Base-by-base conservation (phyloP, 1,140 invertebrate genomes). In the Drosophila ercepeae region DNA sequence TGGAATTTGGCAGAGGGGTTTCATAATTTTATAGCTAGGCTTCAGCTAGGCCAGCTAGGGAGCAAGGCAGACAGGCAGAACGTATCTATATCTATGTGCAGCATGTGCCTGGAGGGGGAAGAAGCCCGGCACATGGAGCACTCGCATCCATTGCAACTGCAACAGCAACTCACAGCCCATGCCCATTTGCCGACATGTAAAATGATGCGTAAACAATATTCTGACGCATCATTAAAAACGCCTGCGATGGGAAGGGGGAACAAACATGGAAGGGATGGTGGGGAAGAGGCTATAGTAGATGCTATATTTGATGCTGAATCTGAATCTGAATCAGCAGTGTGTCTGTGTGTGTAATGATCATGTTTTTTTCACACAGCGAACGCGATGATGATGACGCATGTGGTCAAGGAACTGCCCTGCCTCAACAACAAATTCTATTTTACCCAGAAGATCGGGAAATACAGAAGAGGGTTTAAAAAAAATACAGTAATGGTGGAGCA, bases 181-280 rank as follows among this genome's bases (percentile, higher is more conserved):
- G 41, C 72, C 60, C 81, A 79, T 84, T 86, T 69, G 81, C 82
- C 77, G 82, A 88, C 77, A 86, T 86, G 82, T 88, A 86, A 86
- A 86, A 88, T 86, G 82, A 84, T 84, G 81, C 81, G 81, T 84
- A 84, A 84, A 84, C 81, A 88, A 88, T 88, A 88, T 88, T 86
- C 82, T 88, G 82, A 88, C 82, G 82, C 82, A 88, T 86, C 82
- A 86, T 86, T 86, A 86, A 86, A 74, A 86, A 88, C 82, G 82
- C 82, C 82, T 64, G 82, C 75, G 29, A 9, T 32, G 11, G 29
- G 11, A 8, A 29, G 27, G 2, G 29, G 9, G n/a, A n/a, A n/a
- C n/a, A n/a, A n/a, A n/a, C n/a, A n/a, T n/a, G 29, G 11, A 8
- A 29, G 27, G 2, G 29, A 4, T 39, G n/a, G 5, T 7, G 6